Conservation (phyloP, 2,113 vertebrate genomes). For the Helogale parvula region DNA sequence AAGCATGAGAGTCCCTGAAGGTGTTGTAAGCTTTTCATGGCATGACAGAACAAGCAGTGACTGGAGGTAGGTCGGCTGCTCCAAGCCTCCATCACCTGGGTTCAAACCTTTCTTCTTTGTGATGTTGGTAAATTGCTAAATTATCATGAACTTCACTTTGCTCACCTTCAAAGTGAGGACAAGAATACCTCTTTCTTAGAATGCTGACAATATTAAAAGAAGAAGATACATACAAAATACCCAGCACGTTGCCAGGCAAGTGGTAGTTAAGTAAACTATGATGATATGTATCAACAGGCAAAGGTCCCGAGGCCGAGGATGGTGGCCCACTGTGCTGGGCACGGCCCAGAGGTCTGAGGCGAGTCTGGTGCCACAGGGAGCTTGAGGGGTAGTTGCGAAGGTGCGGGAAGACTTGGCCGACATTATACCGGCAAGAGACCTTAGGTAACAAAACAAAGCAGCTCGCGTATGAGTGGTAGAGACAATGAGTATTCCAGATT, state of each 20-base stretch:
- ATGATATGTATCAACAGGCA: neutral
- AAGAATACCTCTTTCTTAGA: neutral
- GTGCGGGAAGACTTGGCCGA: neutral
- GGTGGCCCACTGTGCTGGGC: neutral
- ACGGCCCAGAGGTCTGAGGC: too few species aligned
- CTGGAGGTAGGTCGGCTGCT: neutral
- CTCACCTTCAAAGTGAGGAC: neutral
- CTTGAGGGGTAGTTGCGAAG: neutral
- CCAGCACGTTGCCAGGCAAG: neutral
- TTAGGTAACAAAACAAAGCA: neutral
- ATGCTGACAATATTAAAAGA: neutral
- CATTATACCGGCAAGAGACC: neutral
- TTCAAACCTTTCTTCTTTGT: neutral
- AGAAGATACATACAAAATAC: neutral
- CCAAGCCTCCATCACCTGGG: neutral
- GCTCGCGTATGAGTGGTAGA: neutral
- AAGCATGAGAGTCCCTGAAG: neutral
- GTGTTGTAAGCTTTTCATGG: too few species aligned
- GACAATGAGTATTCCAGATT: too few species aligned
- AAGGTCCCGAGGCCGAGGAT: neutral
- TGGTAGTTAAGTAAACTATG: neutral
- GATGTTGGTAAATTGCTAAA: neutral
- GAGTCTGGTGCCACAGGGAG: neutral
- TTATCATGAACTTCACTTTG: neutral
- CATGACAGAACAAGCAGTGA: fast-evolving